A percentile compares a stretch with the other conserved stretches of the same genome.
These are phyloP conservation scores for Hyposoter dolosus DNA, from an alignment of 2,888 invertebrate species.

Conservation along the genomic window DNA sequence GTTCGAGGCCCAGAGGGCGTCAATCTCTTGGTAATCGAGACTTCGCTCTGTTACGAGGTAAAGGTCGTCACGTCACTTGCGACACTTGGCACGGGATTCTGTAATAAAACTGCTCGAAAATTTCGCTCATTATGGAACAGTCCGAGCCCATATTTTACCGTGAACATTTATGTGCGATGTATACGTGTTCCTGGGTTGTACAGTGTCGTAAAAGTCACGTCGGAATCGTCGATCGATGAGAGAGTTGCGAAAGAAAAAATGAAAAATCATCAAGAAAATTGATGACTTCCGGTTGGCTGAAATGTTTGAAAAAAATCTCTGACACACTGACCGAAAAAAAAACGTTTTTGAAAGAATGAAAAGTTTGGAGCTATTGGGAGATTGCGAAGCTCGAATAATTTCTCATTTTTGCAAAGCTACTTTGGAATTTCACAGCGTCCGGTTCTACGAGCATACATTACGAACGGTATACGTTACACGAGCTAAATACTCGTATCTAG, in stretches of 20 bases:
- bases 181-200: not conserved
- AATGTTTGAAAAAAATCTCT: not conserved
- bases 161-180: not conserved
- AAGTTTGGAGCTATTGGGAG: not conserved
- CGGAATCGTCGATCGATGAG: not conserved
- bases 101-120: slow-evolving; percentile 5
- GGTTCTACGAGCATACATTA: not conserved
- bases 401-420: not conserved
- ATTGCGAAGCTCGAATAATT: not conserved
- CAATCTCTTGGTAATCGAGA: slow-evolving; percentile 40
- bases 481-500: slow-evolving; percentile 13
- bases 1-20: slow-evolving; percentile 35
- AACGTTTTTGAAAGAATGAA: not conserved
- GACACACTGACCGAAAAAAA: not conserved
- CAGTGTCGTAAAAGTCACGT: not conserved
- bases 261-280: not conserved
- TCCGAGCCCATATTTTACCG: not conserved
- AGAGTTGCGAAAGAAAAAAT: not conserved
- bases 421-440: not conserved
- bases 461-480: slow-evolving; percentile 31
- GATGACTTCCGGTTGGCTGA: not conserved
- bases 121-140: slow-evolving; percentile 19
- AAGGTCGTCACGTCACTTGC: slow-evolving; percentile 30
- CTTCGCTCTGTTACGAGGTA: slow-evolving; percentile 21
- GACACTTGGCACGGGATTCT: slow-evolving; percentile 13